Evolutionary conservation across 2,113 vertebrate genomes (phyloP).

Genomic region (Archilochus colubris): DNA sequence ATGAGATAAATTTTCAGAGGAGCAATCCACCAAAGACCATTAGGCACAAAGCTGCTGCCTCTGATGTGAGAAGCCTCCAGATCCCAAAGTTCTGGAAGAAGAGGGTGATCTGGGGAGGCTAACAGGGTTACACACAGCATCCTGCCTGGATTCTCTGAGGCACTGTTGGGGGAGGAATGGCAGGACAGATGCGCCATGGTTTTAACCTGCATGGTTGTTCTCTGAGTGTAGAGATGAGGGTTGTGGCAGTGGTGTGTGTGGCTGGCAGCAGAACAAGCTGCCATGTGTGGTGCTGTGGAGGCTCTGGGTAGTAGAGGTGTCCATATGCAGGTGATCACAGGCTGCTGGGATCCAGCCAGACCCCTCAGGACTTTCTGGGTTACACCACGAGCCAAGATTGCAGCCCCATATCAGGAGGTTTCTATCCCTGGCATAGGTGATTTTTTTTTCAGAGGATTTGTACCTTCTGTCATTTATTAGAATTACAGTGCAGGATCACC

Average conservation of each 20-base stretch:
- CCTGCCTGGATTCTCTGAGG: background rate
- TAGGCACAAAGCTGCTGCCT: background rate
- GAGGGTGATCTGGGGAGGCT: background rate
- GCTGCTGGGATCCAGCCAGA: background rate
- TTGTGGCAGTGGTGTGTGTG: background rate
- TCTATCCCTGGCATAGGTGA: background rate
- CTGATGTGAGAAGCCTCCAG: accelerated
- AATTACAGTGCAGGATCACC: background rate
- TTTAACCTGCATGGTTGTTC: background rate
- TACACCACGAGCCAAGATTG: background rate
- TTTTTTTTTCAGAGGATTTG: background rate
- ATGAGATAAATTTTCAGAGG: background rate
- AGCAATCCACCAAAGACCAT: background rate
- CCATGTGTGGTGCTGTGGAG: accelerated
- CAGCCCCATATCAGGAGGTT: background rate
- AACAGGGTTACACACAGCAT: background rate
- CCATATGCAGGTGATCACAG: background rate
- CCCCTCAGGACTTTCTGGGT: background rate
- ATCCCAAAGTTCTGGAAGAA: background rate
- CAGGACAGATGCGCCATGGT: background rate
- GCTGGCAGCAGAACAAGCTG: background rate
- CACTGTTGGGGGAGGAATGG: background rate
- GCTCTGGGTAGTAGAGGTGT: background rate
- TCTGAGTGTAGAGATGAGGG: background rate
- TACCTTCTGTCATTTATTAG: background rate